Conservation (phyloP, 1,140 invertebrate genomes). For the Diplogasteroides magnus region DNA sequence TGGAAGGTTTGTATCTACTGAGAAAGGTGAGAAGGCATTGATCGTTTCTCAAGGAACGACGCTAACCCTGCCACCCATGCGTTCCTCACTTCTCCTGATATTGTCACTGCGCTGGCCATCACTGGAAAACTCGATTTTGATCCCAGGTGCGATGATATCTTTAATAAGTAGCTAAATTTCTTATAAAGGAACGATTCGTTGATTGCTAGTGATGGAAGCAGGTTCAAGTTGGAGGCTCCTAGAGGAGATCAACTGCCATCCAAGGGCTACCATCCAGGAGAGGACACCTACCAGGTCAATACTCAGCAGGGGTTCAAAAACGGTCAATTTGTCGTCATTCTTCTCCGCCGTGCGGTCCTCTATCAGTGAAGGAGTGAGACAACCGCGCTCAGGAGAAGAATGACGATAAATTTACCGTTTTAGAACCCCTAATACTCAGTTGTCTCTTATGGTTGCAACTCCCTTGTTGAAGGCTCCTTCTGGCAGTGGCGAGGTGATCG, state of each 20-base stretch:
- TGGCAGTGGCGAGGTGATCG: slow-evolving; percentile 66
- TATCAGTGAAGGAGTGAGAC: no score
- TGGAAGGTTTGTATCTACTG: slow-evolving; percentile 17
- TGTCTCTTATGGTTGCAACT: not conserved
- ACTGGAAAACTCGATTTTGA: slow-evolving; percentile 91
- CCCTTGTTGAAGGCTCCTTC: not conserved
- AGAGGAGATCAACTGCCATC: slow-evolving; percentile 86
- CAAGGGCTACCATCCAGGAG: slow-evolving; percentile 89
- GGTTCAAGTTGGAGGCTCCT: slow-evolving; percentile 84
- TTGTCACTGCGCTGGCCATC: slow-evolving; percentile 90
- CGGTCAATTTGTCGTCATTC: no score
- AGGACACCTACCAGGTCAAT: slow-evolving; percentile 92
- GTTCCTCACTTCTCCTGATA: slow-evolving; percentile 97
- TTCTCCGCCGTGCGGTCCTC: no score
- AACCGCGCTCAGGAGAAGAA: no score
- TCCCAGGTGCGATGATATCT: no score
- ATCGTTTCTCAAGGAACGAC: slow-evolving; percentile 85
- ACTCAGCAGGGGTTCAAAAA: no score
- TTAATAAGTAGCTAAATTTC: no score
- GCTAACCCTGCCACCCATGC: slow-evolving; percentile 96
- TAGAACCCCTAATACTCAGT: no score
- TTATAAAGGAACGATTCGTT: slow-evolving; percentile 76
- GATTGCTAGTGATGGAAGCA: slow-evolving; percentile 67
- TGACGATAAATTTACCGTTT: no score
- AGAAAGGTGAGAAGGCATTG: no score